phyloP scores from a whole-genome alignment of 2,888 invertebrate species.

The Agapostemon virescens region DNA sequence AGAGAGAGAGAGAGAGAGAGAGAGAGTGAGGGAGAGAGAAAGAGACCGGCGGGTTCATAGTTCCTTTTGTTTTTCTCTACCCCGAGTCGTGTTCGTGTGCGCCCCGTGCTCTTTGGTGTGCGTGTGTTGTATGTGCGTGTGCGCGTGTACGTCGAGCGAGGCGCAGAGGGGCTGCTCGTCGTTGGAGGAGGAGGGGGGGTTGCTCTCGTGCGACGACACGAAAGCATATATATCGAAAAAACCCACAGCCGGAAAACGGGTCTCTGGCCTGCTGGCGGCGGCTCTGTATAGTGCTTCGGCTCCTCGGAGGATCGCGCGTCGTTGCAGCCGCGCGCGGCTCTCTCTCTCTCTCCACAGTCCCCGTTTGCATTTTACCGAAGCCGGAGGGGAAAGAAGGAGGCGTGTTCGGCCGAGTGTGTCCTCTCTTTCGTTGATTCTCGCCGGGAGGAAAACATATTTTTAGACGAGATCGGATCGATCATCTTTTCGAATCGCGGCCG shows the following conservation, averaged over 20 bases:
- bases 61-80: conserved; percentile 55
- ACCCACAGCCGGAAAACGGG: conserved; percentile 3
- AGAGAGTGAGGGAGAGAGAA: neutral
- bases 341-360: conserved; percentile 73
- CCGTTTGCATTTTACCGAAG: conserved; percentile 65
- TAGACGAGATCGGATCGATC: conserved; percentile 61
- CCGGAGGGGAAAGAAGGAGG: neutral
- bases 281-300: neutral
- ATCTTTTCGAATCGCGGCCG: conserved; percentile 26
- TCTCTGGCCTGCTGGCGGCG: neutral
- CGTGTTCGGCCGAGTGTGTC: neutral
- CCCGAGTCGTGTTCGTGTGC: conserved; percentile 18
- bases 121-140: neutral
- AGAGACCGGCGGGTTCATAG: conserved; percentile 9
- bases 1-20: neutral
- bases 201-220: conserved; percentile 5
- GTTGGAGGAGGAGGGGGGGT: conserved; percentile 5
- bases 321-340: conserved; percentile 52
- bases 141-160: no score
- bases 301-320: conserved; percentile 19
- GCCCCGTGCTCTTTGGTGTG: no score
- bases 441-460: conserved; percentile 46
- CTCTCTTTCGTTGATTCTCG: conserved; percentile 21
- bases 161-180: no score
- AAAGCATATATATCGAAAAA: conserved; percentile 10